A percentile compares a stretch with the other conserved stretches of the same genome.
Evolutionary conservation across 37 sponge, comb jelly and placozoan genomes (phyloP).

Genomic region (Amphimedon queenslandica): DNA sequence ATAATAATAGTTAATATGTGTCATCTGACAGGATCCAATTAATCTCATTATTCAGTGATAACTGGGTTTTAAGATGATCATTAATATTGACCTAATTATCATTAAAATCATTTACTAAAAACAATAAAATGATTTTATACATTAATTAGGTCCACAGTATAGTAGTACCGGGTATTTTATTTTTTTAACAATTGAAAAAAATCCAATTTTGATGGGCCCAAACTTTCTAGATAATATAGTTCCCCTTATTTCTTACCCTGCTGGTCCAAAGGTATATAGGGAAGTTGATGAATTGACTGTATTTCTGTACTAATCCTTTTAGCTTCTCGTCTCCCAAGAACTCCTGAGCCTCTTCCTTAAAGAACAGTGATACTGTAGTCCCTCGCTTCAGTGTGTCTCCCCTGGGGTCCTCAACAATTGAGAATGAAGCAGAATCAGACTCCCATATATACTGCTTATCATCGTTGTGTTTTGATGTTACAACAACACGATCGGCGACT

Average conservation of each 20-base stretch:
- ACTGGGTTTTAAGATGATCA: no score
- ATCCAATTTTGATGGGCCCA: no score
- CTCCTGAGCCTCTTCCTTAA: conserved; percentile 96
- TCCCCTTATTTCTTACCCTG: conserved; percentile 65
- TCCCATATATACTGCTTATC: conserved; percentile 97
- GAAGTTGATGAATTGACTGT: conserved; percentile 99
- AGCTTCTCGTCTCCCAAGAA: conserved; percentile 76
- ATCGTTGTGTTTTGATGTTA: conserved; percentile 95
- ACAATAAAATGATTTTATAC: no score
- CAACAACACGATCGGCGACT: conserved; percentile 96
- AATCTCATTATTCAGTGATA: no score
- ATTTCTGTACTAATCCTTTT: conserved; percentile 83
- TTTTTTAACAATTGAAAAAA: not conserved
- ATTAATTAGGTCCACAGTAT: no score
- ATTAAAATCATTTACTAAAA: no score
- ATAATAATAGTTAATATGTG: no score
- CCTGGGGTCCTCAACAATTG: conserved; percentile 86
- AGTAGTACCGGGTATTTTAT: no score
- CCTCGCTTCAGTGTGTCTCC: conserved; percentile 91
- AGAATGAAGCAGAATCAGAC: conserved; percentile 79
- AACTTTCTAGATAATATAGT: conserved; percentile 14
- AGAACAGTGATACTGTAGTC: conserved; percentile 85
- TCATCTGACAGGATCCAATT: no score
- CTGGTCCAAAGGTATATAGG: conserved; percentile 98
- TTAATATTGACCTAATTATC: no score